Evolutionary conservation across 1,140 invertebrate genomes (phyloP).

Genomic region (Conus betulinus): DNA sequence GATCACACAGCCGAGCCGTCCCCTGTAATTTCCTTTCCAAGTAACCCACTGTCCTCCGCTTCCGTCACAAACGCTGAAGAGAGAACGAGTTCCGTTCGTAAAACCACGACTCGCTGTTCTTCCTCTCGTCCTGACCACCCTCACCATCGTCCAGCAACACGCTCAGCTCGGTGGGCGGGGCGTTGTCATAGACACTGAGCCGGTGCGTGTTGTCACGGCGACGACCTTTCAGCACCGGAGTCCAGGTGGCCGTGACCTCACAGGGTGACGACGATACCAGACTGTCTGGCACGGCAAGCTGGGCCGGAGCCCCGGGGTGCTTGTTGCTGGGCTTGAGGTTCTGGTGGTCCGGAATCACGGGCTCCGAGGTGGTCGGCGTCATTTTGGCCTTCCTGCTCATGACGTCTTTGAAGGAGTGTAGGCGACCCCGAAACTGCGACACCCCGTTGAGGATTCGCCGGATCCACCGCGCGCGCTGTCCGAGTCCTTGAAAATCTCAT

Average conservation of each 20-base stretch:
- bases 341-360: constrained; percentile 9
- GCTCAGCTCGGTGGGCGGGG: constrained; percentile 21
- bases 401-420: constrained; percentile 25
- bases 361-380: constrained; percentile 4
- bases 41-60: background rate
- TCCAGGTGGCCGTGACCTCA: background rate
- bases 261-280: background rate
- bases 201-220: background rate
- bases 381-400: background rate
- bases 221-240: constrained; percentile 23
- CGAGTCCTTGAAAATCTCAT: constrained; percentile 24
- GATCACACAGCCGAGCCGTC: no score
- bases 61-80: background rate
- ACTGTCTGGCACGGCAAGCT: background rate
- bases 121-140: constrained; percentile 11
- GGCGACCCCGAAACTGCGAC: background rate
- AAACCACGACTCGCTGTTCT: background rate
- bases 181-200: constrained; percentile 23
- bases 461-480: constrained; percentile 24
- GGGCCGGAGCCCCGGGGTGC: no score
- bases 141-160: constrained; percentile 20
- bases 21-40: background rate
- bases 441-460: constrained; percentile 12
- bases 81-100: background rate
- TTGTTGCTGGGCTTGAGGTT: background rate